These are phyloP conservation scores for Melinaea marsaeus DNA, from an alignment of 2,888 invertebrate species.

Conservation along the genomic window DNA sequence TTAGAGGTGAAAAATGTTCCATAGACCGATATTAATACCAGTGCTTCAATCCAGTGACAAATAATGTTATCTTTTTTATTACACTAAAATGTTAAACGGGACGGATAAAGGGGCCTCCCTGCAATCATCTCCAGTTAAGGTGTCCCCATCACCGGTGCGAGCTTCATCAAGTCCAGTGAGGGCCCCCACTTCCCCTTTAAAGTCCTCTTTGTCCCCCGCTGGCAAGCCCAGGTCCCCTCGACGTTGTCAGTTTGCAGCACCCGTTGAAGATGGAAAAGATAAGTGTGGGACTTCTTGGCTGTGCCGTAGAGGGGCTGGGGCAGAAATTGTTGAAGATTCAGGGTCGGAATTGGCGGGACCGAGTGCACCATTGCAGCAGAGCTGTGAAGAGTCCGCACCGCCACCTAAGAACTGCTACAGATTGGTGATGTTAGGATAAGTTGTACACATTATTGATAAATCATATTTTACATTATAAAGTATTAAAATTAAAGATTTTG, in stretches of 20 bases:
- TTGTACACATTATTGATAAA: conserved; percentile 38
- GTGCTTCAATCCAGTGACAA: conserved; percentile 11
- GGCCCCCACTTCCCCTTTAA: conserved; percentile 63
- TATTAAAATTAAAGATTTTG: conserved; percentile 8
- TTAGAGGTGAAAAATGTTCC: not conserved
- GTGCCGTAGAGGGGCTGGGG: conserved; percentile 67
- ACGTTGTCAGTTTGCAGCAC: conserved; percentile 69
- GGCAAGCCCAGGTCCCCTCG: conserved; percentile 59
- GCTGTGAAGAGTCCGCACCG: conserved; percentile 83
- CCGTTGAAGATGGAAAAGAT: conserved; percentile 61
- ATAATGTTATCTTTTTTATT: conserved; percentile 21
- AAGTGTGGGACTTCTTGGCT: conserved; percentile 73
- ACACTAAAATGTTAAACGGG: conserved; percentile 61
- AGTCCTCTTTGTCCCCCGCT: conserved; percentile 57
- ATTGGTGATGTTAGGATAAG: conserved; percentile 86
- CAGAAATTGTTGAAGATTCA: conserved; percentile 58
- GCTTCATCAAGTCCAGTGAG: conserved; percentile 65
- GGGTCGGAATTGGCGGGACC: conserved; percentile 63
- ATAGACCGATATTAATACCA: conserved; percentile 1
- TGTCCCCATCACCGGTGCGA: conserved; percentile 56
- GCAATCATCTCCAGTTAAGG: conserved; percentile 58
- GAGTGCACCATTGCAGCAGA: conserved; percentile 54
- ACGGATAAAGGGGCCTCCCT: conserved; percentile 58
- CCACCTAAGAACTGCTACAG: conserved; percentile 88
- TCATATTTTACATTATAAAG: conserved; percentile 3